phyloP scores from a whole-genome alignment of 2,113 vertebrate genomes.

The Azemiops feae region DNA sequence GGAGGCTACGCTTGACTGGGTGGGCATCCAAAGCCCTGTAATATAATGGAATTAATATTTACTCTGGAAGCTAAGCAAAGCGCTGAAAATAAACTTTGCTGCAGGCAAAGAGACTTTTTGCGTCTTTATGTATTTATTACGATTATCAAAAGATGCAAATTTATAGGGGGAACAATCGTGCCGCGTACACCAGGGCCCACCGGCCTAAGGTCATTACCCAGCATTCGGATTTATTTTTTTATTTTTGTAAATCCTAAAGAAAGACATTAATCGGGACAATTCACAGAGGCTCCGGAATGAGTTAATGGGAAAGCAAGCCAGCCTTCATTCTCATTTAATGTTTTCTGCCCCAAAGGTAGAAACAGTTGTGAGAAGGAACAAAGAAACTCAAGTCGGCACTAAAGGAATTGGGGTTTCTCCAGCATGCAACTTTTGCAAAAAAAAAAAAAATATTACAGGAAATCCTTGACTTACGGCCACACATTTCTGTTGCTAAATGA shows the following conservation, averaged over 20 bases:
- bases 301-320: background rate
- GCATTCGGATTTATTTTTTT: background rate
- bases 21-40: conserved; percentile 71
- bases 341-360: background rate
- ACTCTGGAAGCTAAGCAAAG: conserved; percentile 63
- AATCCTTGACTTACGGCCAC: background rate
- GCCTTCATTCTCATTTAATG: background rate
- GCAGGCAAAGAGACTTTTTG: conserved; percentile 28
- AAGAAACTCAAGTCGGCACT: background rate
- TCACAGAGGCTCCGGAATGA: background rate
- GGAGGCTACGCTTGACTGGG: conserved; percentile 65
- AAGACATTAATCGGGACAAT: no score
- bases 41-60: conserved; percentile 76
- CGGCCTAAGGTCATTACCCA: conserved; percentile 17
- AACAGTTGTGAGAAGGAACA: background rate
- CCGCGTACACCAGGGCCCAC: background rate
- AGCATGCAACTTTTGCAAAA: background rate
- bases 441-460: background rate
- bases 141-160: conserved; percentile 9
- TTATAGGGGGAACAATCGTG: background rate
- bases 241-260: background rate
- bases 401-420: background rate
- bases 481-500: no score
- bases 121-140: background rate
- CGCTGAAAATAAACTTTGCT: conserved; percentile 63